These are phyloP conservation scores for Hydrocynus forskahlii DNA, from an alignment of 2,797 vertebrate species.

Conservation along the genomic window DNA sequence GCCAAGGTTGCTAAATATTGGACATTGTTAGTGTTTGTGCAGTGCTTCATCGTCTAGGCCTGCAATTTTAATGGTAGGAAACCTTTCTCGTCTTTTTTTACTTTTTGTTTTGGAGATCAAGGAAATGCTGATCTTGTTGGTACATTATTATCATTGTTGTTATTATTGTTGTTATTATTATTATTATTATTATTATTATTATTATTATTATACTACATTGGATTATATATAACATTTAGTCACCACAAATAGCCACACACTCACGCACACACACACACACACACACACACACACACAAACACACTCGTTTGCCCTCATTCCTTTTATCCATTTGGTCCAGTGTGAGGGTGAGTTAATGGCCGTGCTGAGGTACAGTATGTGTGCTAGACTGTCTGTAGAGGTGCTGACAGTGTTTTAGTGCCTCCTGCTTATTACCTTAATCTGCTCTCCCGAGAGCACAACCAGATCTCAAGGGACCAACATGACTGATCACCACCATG, in stretches of 20 bases:
- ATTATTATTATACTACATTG: no score
- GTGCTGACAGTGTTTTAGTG: constrained; percentile 6
- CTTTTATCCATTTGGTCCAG: not conserved
- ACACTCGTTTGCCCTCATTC: not conserved
- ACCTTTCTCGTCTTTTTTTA: no score
- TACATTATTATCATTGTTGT: no score
- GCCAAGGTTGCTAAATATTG: constrained; percentile 28
- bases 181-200: no score
- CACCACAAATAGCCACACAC: not conserved
- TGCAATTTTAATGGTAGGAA: not conserved
- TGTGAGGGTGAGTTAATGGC: constrained; percentile 12
- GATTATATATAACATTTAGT: no score
- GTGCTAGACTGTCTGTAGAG: not conserved
- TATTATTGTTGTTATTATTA: no score
- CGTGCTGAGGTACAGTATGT: not conserved
- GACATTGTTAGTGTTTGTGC: not conserved
- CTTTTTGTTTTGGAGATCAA: no score
- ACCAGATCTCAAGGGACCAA: constrained; percentile 7
- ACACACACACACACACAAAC: not conserved
- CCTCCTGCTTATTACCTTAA: not conserved
- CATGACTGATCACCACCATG: not conserved
- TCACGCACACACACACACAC: not conserved
- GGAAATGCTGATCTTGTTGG: no score
- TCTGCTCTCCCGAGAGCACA: not conserved
- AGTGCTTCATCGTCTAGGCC: not conserved